Percentiles rank a stretch among this genome's conserved stretches.
Conservation (phyloP, 2,888 invertebrate species). For the Gymnosoma rotundatum region DNA sequence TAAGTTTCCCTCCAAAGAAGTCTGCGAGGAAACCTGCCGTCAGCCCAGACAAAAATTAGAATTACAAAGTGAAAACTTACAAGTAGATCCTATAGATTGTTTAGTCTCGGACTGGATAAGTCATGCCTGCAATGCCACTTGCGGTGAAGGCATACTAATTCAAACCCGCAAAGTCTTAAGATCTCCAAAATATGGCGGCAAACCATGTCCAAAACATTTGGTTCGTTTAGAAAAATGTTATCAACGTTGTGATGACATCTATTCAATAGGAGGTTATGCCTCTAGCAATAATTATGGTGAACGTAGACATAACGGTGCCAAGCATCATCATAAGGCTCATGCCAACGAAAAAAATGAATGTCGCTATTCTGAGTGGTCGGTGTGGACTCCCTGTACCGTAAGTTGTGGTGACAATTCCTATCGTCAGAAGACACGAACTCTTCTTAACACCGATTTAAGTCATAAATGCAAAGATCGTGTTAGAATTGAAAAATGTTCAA, state of each 20-base stretch:
- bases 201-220: slow-evolving; percentile 83
- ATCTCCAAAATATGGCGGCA: slow-evolving; percentile 83
- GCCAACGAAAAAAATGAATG: slow-evolving; percentile 82
- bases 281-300: slow-evolving; percentile 66
- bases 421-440: slow-evolving; percentile 83
- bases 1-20: slow-evolving; percentile 89
- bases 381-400: slow-evolving; percentile 87
- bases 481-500: slow-evolving; percentile 79
- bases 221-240: slow-evolving; percentile 80
- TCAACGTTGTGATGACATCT: slow-evolving; percentile 80
- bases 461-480: slow-evolving; percentile 81
- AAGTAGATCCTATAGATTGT: slow-evolving; percentile 81
- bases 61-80: slow-evolving; percentile 74
- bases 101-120: slow-evolving; percentile 83
- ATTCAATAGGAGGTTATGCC: slow-evolving; percentile 75
- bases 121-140: slow-evolving; percentile 83
- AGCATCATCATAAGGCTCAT: slow-evolving; percentile 47
- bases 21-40: slow-evolving; percentile 87
- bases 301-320: slow-evolving; percentile 67
- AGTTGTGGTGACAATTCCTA: slow-evolving; percentile 85
- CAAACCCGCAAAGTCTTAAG: slow-evolving; percentile 83
- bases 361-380: slow-evolving; percentile 86
- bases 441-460: slow-evolving; percentile 78
- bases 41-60: slow-evolving; percentile 76
- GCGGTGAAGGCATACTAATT: slow-evolving; percentile 83